Conservation (phyloP, 2,113 vertebrate genomes). For the mouse (Mus musculus) region GRCm39 chr5:127426001-127426500, state of each 20-base stretch:
- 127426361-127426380: rapidly evolving
- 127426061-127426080: neutral
- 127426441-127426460: rapidly evolving
- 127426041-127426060: neutral
- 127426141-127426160: neutral
- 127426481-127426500: rapidly evolving
- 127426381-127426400: rapidly evolving
- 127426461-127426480: neutral
- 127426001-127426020: neutral
- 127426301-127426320: neutral
- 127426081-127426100: neutral
- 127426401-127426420: neutral
- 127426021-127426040: no score
- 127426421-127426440: rapidly evolving
- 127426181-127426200: neutral
- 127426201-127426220: neutral
- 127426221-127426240: neutral
- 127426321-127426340: neutral
- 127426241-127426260: rapidly evolving
- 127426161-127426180: no score
- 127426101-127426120: no score
- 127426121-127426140: rapidly evolving
- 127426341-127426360: neutral
- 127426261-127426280: neutral
- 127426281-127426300: neutral